Percentiles rank a stretch among this genome's conserved stretches.
phyloP scores from a whole-genome alignment of 1,140 invertebrate genomes.

The Heliconius nattereri region DNA sequence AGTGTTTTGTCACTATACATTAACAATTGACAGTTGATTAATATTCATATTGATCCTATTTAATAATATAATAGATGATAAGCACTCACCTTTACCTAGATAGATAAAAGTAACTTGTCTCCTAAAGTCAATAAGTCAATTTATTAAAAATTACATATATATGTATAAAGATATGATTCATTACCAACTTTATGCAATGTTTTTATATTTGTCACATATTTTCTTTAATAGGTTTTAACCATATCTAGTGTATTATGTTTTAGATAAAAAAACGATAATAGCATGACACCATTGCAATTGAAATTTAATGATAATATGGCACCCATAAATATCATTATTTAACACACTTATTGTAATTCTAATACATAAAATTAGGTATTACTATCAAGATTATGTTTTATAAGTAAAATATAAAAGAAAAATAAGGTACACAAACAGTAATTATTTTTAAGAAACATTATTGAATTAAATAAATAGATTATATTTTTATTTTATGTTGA shows the following conservation, averaged over 20 bases:
- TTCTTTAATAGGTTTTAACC: background rate
- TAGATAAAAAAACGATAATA: background rate
- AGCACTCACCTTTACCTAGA: background rate
- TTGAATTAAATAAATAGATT: too few species aligned
- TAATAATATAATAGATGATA: background rate
- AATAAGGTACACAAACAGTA: background rate
- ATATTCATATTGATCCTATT: background rate
- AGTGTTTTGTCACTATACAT: background rate
- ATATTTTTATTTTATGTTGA: too few species aligned
- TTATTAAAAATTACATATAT: background rate
- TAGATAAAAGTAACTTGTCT: slow-evolving; percentile 6
- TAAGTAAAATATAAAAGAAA: background rate
- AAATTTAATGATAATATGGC: background rate
- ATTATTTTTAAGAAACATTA: background rate
- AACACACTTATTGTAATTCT: background rate
- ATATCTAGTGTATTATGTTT: background rate
- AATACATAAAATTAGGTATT: background rate
- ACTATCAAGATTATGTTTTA: background rate
- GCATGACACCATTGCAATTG: background rate
- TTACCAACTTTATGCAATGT: background rate
- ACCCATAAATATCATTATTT: background rate
- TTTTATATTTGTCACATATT: background rate
- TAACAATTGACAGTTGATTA: background rate
- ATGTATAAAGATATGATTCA: background rate
- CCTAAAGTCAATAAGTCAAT: background rate